Evolutionary conservation across 2,888 invertebrate genomes (phyloP).

Genomic region (Meiosimyza decipiens): DNA sequence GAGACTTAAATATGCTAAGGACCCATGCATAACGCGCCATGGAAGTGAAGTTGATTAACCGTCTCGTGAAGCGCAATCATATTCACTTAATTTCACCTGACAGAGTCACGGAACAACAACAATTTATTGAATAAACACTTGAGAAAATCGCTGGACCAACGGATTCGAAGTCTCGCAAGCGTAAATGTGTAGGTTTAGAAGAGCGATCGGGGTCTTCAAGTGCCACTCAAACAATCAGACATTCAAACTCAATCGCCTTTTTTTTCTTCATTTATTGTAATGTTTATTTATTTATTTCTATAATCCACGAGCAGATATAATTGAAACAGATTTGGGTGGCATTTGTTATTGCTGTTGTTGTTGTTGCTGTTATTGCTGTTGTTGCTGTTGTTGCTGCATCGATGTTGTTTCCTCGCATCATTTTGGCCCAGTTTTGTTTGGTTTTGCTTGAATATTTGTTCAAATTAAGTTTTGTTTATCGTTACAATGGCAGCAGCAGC

Average conservation of each 20-base stretch:
- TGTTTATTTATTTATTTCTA: conserved; percentile 13
- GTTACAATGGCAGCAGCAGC: neutral
- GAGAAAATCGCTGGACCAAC: neutral
- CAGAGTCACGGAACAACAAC: conserved; percentile 16
- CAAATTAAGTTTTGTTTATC: conserved; percentile 20
- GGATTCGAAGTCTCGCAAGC: neutral
- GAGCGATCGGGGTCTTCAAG: conserved; percentile 14
- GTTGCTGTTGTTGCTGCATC: neutral
- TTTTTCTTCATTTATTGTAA: neutral
- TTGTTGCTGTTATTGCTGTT: neutral
- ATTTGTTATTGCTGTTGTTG: too few species aligned
- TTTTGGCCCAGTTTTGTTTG: neutral
- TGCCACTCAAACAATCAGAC: conserved; percentile 26
- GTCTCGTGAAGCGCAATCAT: conserved; percentile 3
- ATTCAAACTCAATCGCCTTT: neutral
- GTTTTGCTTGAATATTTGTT: conserved; percentile 15
- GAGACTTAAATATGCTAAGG: conserved; percentile 4
- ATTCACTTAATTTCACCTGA: conserved; percentile 17
- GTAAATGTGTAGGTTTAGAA: conserved; percentile 25
- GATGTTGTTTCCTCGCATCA: too few species aligned
- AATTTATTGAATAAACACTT: conserved; percentile 9
- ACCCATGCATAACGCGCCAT: conserved; percentile 1
- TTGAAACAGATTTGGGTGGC: conserved; percentile 25
- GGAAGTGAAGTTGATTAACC: conserved; percentile 17
- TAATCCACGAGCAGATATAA: conserved; percentile 25